Percentiles rank a stretch among this genome's conserved stretches.
Conservation (phyloP, 2,113 vertebrate genomes). For the Panurus biarmicus region DNA sequence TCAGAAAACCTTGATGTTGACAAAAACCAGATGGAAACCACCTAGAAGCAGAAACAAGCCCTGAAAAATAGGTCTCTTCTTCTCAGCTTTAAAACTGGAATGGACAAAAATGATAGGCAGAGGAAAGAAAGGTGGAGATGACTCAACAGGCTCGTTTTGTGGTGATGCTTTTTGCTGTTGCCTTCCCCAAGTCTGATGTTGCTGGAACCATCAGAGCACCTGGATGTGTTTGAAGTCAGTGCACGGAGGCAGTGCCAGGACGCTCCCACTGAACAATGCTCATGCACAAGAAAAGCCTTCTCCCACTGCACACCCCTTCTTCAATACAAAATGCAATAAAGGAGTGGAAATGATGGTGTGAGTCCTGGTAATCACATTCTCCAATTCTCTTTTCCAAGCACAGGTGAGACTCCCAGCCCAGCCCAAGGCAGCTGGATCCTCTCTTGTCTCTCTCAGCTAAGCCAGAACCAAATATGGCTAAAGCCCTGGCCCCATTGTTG, state of each 20-base stretch:
- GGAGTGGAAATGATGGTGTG: not conserved
- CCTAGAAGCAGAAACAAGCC: not conserved
- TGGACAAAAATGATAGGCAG: not conserved
- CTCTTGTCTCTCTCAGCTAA: not conserved
- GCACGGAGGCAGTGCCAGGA: not conserved
- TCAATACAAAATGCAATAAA: not conserved
- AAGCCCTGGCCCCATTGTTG: fast-evolving
- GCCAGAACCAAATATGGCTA: not conserved
- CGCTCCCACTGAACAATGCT: fast-evolving
- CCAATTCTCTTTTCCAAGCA: not conserved
- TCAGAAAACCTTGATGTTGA: not conserved
- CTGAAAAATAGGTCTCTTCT: not conserved
- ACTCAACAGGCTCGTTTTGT: not conserved
- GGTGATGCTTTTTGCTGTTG: not conserved
- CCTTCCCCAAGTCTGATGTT: not conserved
- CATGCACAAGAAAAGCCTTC: not conserved
- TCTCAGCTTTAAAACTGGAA: not conserved
- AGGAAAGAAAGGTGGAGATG: not conserved
- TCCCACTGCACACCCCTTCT: not conserved
- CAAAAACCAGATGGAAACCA: not conserved
- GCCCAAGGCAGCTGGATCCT: not conserved
- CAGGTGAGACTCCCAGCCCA: not conserved
- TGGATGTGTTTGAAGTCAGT: not conserved
- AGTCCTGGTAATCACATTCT: fast-evolving
- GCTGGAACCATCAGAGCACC: not conserved